These are phyloP conservation scores for Drosophila setifemur DNA, from an alignment of 1,140 invertebrate species.

Conservation along the genomic window DNA sequence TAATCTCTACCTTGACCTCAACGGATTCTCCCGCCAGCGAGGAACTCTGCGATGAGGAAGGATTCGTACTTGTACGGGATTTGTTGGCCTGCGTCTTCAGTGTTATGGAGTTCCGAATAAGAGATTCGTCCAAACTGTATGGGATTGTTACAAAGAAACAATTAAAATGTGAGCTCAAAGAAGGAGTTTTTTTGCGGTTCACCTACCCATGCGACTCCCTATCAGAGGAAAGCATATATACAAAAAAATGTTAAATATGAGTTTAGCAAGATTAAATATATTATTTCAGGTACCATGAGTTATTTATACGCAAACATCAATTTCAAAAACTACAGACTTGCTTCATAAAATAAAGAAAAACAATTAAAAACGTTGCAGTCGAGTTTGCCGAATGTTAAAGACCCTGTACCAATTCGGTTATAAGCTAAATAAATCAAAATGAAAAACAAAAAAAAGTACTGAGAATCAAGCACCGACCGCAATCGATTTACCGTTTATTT, in stretches of 20 bases:
- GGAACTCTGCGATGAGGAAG: conserved; percentile 80
- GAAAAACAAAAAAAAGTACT: too few species aligned
- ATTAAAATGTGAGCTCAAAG: not conserved
- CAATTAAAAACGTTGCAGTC: too few species aligned
- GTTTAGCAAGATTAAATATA: not conserved
- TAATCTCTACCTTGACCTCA: conserved; percentile 82
- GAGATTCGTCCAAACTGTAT: conserved; percentile 85
- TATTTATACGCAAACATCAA: too few species aligned
- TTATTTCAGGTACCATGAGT: too few species aligned
- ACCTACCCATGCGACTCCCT: conserved; percentile 82
- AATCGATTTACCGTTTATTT: too few species aligned
- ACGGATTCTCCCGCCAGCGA: conserved; percentile 78
- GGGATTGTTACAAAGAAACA: not conserved
- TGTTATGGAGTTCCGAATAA: conserved; percentile 79
- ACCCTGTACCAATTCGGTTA: too few species aligned
- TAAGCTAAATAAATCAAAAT: too few species aligned
- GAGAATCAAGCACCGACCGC: too few species aligned
- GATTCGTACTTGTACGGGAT: conserved; percentile 78
- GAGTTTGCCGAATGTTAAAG: too few species aligned
- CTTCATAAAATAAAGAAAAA: too few species aligned
- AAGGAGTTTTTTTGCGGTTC: not conserved
- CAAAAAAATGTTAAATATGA: not conserved
- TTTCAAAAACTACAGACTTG: too few species aligned
- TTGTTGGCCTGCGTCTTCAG: conserved; percentile 77
- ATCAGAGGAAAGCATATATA: not conserved